A percentile compares a stretch with the other conserved stretches of the same genome.
Conservation (phyloP, 2,888 invertebrate genomes). For the Cephus pulcher region DNA sequence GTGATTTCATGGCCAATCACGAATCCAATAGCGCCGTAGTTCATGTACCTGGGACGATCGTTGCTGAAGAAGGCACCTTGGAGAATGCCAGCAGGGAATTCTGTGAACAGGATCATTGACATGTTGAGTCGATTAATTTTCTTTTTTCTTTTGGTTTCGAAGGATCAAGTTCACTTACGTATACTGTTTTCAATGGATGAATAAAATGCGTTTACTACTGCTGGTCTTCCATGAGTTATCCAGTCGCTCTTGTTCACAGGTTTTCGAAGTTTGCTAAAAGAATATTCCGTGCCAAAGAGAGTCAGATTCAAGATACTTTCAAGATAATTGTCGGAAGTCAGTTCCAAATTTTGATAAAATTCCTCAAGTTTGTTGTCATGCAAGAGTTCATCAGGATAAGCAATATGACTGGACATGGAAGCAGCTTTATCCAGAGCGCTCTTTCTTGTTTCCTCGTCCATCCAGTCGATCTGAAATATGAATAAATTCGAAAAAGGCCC, state of each 20-base stretch:
- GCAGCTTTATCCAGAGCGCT: conserved; percentile 84
- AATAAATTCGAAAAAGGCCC: neutral
- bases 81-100: conserved; percentile 93
- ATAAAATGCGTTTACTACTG: conserved; percentile 71
- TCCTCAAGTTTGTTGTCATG: conserved; percentile 83
- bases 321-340: conserved; percentile 65
- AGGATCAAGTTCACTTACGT: conserved; percentile 61
- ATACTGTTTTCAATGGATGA: conserved; percentile 70
- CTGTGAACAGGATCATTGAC: conserved; percentile 66
- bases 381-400: conserved; percentile 90
- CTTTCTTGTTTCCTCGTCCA: conserved; percentile 85
- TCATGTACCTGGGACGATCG: conserved; percentile 90
- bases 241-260: conserved; percentile 70
- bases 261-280: conserved; percentile 67
- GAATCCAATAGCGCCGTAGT: conserved; percentile 91
- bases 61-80: conserved; percentile 93
- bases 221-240: conserved; percentile 67
- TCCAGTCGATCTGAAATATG: conserved; percentile 79
- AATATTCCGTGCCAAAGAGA: conserved; percentile 68
- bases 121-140: conserved; percentile 16
- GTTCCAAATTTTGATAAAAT: conserved; percentile 74
- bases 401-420: conserved; percentile 89
- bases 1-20: conserved; percentile 95
- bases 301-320: conserved; percentile 68
- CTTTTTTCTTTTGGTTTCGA: conserved; percentile 5